These are phyloP conservation scores for Epicampocera succincta DNA, from an alignment of 2,888 invertebrate species.

Conservation along the genomic window DNA sequence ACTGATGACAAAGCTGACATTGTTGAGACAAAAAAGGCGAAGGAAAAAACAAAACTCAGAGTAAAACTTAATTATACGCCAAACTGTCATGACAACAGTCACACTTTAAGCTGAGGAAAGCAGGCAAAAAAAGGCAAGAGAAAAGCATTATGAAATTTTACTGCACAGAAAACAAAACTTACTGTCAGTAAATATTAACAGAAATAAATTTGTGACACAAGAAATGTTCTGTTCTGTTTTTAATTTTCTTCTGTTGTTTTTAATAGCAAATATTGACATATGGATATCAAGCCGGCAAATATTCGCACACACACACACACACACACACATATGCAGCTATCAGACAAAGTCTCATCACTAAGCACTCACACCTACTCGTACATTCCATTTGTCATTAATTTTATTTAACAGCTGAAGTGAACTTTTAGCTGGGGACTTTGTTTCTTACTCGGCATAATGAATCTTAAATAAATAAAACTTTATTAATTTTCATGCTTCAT, in stretches of 20 bases:
- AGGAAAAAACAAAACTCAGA: neutral
- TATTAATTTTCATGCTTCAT: conserved; percentile 20
- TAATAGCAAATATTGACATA: conserved; percentile 48
- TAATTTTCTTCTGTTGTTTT: no score
- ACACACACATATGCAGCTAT: conserved; percentile 1
- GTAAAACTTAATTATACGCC: conserved; percentile 70
- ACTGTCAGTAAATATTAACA: conserved; percentile 21
- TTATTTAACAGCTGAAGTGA: neutral
- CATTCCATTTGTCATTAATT: conserved; percentile 49
- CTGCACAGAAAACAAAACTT: conserved; percentile 2
- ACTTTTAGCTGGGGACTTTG: conserved; percentile 1
- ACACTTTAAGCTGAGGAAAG: conserved; percentile 39
- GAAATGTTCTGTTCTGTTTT: no score
- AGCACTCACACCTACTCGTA: neutral
- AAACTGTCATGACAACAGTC: conserved; percentile 69
- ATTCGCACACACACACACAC: no score
- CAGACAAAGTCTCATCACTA: neutral
- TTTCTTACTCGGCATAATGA: neutral
- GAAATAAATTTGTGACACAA: conserved; percentile 35
- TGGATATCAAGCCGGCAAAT: conserved; percentile 18
- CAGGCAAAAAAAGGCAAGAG: neutral
- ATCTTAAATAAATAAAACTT: conserved; percentile 8
- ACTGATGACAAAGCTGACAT: conserved; percentile 59
- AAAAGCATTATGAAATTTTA: neutral
- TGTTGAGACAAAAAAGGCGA: conserved; percentile 18